phyloP scores from a whole-genome alignment of 2,888 invertebrate species.

The Harmothoe impar region DNA sequence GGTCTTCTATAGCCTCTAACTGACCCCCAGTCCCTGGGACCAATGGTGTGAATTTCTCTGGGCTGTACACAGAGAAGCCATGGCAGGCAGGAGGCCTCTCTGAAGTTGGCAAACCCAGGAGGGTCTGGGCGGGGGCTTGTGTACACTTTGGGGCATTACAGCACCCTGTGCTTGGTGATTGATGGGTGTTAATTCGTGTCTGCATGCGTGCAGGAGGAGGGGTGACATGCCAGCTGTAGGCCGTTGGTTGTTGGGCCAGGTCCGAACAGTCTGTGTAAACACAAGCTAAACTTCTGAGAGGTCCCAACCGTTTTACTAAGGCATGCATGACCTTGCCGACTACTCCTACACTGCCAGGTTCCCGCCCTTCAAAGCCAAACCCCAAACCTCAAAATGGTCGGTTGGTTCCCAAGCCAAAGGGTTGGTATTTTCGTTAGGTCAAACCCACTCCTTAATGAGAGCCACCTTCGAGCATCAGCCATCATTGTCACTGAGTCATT shows the following conservation, averaged over 20 bases:
- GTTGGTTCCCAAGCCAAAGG: too few species aligned
- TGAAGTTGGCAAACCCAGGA: slow-evolving; percentile 2
- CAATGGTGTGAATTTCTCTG: neutral
- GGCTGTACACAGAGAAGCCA: neutral
- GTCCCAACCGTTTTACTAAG: neutral
- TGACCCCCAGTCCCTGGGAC: neutral
- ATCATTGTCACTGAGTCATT: too few species aligned
- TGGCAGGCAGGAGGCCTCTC: neutral
- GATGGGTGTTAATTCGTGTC: neutral
- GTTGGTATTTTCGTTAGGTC: too few species aligned
- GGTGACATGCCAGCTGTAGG: neutral
- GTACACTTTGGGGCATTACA: neutral
- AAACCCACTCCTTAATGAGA: too few species aligned
- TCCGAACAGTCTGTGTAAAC: neutral
- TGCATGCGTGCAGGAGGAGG: neutral
- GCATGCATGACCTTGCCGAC: too few species aligned
- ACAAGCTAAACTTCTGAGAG: slow-evolving; percentile 11
- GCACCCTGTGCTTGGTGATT: neutral
- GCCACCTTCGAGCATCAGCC: too few species aligned
- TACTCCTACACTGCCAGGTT: too few species aligned
- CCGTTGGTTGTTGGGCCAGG: neutral
- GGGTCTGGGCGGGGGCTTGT: neutral
- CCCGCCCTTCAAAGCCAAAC: too few species aligned
- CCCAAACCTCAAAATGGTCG: too few species aligned
- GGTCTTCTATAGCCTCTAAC: neutral